Evolutionary conservation across 2,888 invertebrate species (phyloP).

Genomic region (Drosophila rellima): DNA sequence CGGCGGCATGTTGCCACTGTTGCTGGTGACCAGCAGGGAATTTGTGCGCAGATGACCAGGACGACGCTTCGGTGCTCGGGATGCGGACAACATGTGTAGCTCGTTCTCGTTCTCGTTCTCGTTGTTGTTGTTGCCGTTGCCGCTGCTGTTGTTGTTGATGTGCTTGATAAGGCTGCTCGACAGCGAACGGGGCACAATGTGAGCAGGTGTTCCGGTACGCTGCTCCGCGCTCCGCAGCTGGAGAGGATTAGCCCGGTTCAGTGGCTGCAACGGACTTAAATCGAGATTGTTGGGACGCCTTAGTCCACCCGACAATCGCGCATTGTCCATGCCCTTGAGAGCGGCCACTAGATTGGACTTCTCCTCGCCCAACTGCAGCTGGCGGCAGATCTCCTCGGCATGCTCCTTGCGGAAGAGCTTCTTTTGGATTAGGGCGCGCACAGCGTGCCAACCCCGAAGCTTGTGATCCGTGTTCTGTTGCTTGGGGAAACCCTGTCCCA

Average conservation of each 20-base stretch:
- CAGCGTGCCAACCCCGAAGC: conserved; percentile 85
- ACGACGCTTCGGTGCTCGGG: conserved; percentile 57
- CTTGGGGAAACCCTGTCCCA: conserved; percentile 85
- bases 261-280: conserved; percentile 68
- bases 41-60: conserved; percentile 75
- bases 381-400: conserved; percentile 64
- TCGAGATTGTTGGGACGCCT: conserved; percentile 84
- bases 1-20: conserved; percentile 20
- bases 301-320: conserved; percentile 39
- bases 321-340: conserved; percentile 60
- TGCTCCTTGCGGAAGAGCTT: conserved; percentile 84
- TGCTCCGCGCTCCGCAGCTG: conserved; percentile 72
- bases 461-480: conserved; percentile 85
- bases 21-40: conserved; percentile 62
- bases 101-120: conserved; percentile 68
- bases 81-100: conserved; percentile 53
- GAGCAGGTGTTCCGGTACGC: conserved; percentile 76
- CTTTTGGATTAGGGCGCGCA: conserved; percentile 85
- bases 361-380: conserved; percentile 79
- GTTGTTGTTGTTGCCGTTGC: conserved; percentile 40
- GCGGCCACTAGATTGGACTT: conserved; percentile 84
- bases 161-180: conserved; percentile 78
- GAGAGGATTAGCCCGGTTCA: conserved; percentile 47
- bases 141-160: conserved; percentile 62
- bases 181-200: conserved; percentile 79